phyloP scores from a whole-genome alignment of 1,140 invertebrate species.

The Elymnias hypermnestra region DNA sequence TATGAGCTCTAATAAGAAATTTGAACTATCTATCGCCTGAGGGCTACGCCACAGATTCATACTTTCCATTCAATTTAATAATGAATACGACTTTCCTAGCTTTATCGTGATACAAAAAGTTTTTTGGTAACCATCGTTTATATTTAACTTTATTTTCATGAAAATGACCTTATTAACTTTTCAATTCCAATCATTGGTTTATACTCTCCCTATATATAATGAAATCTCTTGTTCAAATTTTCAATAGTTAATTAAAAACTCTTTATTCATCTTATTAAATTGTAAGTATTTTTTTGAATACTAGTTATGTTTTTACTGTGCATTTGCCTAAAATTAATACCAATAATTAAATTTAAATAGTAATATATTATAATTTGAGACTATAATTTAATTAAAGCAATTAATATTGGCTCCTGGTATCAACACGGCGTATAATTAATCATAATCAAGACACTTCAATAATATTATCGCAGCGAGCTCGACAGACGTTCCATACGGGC shows the following conservation, averaged over 20 bases:
- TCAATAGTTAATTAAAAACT: too few relatives aligned
- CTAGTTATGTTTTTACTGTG: too few relatives aligned
- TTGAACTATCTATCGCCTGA: constrained; percentile 12
- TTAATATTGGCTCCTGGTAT: neutral
- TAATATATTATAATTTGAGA: constrained; percentile 1
- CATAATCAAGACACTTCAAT: constrained; percentile 20
- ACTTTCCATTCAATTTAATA: constrained; percentile 1
- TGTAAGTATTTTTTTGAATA: too few relatives aligned
- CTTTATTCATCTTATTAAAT: too few relatives aligned
- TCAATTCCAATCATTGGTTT: too few relatives aligned
- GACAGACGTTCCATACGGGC: neutral
- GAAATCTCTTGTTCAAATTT: too few relatives aligned
- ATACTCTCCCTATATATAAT: too few relatives aligned
- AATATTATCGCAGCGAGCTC: constrained; percentile 30
- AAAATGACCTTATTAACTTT: too few relatives aligned
- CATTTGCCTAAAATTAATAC: too few relatives aligned
- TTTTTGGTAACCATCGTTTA: too few relatives aligned
- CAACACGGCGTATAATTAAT: constrained; percentile 5
- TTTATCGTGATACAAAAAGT: neutral
- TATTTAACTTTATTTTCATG: too few relatives aligned
- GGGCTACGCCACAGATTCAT: neutral
- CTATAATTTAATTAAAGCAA: constrained; percentile 6
- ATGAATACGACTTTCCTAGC: neutral
- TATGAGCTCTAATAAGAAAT: constrained; percentile 15
- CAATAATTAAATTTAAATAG: constrained; percentile 5